Evolutionary conservation across 2,797 vertebrate genomes (phyloP).

Genomic region (Trematomus bernacchii): DNA sequence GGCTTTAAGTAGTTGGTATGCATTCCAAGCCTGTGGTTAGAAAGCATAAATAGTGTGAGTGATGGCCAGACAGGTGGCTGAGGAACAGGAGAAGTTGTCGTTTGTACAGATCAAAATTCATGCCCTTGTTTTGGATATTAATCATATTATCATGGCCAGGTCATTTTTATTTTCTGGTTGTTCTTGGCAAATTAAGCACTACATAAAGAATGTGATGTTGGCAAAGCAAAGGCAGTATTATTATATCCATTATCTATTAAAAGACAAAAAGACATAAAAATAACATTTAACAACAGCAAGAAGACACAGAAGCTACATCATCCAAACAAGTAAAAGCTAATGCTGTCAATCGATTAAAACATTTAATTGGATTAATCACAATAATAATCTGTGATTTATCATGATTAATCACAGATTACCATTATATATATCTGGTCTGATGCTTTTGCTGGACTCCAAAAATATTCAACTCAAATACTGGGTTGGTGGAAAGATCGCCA

Average conservation of each 20-base stretch:
- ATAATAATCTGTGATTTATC: too few relatives aligned
- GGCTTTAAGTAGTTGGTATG: slow-evolving; percentile 16
- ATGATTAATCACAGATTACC: too few relatives aligned
- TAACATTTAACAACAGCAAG: too few relatives aligned
- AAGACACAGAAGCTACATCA: too few relatives aligned
- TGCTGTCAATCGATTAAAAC: too few relatives aligned
- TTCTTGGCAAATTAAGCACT: neutral
- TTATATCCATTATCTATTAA: neutral
- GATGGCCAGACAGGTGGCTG: slow-evolving; percentile 7
- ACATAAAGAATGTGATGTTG: neutral
- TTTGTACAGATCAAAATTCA: slow-evolving; percentile 15
- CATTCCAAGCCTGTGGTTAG: neutral
- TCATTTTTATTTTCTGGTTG: neutral
- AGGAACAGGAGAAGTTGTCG: slow-evolving; percentile 3
- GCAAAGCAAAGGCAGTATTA: neutral
- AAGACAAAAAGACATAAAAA: too few relatives aligned
- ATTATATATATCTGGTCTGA: too few relatives aligned
- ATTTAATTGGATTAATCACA: too few relatives aligned
- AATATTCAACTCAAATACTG: too few relatives aligned
- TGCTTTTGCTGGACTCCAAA: too few relatives aligned
- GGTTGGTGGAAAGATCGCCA: too few relatives aligned
- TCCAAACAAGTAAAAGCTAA: too few relatives aligned
- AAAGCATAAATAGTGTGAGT: slow-evolving; percentile 16
- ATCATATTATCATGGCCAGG: neutral
- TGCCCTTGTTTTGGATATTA: slow-evolving; percentile 25